Conservation (phyloP, 2,888 invertebrate genomes). For the Cerastis leucographa region DNA sequence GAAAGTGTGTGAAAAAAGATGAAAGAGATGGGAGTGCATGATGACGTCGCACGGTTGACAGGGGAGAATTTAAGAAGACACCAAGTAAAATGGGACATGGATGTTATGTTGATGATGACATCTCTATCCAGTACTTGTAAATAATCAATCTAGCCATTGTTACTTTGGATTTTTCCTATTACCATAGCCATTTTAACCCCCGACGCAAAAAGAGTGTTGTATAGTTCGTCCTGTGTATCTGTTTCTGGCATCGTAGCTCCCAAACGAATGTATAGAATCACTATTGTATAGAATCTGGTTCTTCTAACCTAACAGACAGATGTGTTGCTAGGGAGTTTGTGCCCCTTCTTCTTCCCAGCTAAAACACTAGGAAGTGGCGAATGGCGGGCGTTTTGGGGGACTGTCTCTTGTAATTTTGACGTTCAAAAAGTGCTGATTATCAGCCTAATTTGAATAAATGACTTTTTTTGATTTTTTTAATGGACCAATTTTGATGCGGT, state of each 20-base stretch:
- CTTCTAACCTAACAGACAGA: too few species aligned
- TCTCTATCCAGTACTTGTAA: neutral
- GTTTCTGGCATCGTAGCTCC: neutral
- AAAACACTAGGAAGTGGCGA: too few species aligned
- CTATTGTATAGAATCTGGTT: too few species aligned
- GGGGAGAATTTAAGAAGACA: neutral
- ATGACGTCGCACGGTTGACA: neutral
- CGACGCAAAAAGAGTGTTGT: neutral
- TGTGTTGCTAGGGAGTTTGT: too few species aligned
- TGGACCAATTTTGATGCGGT: neutral
- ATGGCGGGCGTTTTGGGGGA: too few species aligned
- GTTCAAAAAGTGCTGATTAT: too few species aligned
- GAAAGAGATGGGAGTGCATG: neutral
- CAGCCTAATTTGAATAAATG: too few species aligned
- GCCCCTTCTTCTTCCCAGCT: too few species aligned
- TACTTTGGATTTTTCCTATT: neutral
- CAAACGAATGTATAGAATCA: neutral
- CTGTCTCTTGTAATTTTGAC: too few species aligned
- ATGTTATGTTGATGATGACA: neutral
- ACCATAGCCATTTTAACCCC: neutral
- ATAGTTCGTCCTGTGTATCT: neutral
- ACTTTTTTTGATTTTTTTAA: too few species aligned
- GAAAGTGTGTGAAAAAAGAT: neutral
- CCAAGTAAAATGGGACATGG: neutral
- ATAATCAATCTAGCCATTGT: neutral